Evolutionary conservation across 92 coral and sea anemone species (phyloP), one percentile per base, ranked within the genome.

Genomic region (Desmophyllum pertusum): DNA sequence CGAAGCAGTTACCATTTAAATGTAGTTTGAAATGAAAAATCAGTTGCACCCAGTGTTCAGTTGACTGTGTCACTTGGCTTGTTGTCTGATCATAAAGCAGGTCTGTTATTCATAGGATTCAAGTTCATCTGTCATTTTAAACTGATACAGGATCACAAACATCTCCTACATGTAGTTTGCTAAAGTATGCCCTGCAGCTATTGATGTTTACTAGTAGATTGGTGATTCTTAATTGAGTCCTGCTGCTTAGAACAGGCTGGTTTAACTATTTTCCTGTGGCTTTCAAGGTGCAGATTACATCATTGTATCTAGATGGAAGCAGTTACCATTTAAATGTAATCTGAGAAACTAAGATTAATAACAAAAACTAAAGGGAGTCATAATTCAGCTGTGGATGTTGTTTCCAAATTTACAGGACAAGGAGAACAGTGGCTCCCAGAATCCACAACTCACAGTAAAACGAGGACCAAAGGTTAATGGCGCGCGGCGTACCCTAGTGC

Each of bases 401-500:
- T 55, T 38, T 40, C 33, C 6, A 25, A 23, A n/a, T 27, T 64
- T 25, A 8, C 72, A 93, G 97, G 90, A 93, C 76, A 88, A 91
- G 61, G 90, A 86, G 50, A 85, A 82, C 65, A 79, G 86, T 31
- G 90, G 64, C 9, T 39, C 79, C 4, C 35, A 55, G 13, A 40
- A 79, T 36, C 89, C 92, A 40, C 81, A 92, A 3, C 73, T 84
- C 3, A 84, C 90, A 65, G 45, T 78, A 1, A 91, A 88, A 50
- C 66, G 85, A 75, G 98, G 98, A 69, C 98, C 98, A 64, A 94
- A 89, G 70, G 92, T 94, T 36, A 94, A 94, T 92, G 98, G 98
- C 9, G 93, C 86, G 39, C 92, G 98, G 6, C 90, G 98, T 33
- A 48, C 93, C 62, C 79, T 94, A 53, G 89, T 86, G 29, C 95